Evolutionary conservation across 2,797 vertebrate genomes (phyloP).

Genomic region (Dryobates pubescens): DNA sequence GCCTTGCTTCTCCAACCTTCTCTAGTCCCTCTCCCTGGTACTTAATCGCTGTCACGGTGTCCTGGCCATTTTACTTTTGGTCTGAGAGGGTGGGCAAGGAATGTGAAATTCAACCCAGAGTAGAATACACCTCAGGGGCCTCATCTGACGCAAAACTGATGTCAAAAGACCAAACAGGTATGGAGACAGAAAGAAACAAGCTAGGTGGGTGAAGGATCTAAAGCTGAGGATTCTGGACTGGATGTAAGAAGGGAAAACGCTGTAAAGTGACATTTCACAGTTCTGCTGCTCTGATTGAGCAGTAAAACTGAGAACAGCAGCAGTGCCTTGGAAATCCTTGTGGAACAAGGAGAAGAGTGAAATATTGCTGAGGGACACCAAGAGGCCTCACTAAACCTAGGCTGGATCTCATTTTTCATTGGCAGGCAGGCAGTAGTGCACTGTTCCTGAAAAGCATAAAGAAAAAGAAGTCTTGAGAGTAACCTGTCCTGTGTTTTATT

Average conservation of each 20-base stretch:
- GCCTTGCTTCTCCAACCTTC: background rate
- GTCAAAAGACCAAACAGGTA: background rate
- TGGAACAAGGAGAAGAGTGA: background rate
- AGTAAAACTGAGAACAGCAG: background rate
- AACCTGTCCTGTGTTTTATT: slow-evolving; percentile 61
- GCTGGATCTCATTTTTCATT: background rate
- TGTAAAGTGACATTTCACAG: background rate
- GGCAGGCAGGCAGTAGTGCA: background rate
- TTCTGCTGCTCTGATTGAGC: background rate
- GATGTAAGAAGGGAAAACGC: background rate
- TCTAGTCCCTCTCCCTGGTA: background rate
- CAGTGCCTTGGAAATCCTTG: background rate
- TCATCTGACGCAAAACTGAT: background rate
- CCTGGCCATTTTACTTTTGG: background rate
- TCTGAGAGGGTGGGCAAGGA: background rate
- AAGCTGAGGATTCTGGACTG: background rate
- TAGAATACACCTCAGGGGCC: background rate
- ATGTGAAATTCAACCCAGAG: background rate
- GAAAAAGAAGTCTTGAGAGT: background rate
- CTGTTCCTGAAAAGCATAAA: background rate
- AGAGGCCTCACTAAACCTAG: background rate
- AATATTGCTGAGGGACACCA: background rate
- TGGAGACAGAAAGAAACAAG: background rate
- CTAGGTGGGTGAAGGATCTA: background rate
- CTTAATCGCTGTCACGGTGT: background rate